Base-by-base conservation (phyloP, 2,888 invertebrate species). In the Phalera bucephala region DNA sequence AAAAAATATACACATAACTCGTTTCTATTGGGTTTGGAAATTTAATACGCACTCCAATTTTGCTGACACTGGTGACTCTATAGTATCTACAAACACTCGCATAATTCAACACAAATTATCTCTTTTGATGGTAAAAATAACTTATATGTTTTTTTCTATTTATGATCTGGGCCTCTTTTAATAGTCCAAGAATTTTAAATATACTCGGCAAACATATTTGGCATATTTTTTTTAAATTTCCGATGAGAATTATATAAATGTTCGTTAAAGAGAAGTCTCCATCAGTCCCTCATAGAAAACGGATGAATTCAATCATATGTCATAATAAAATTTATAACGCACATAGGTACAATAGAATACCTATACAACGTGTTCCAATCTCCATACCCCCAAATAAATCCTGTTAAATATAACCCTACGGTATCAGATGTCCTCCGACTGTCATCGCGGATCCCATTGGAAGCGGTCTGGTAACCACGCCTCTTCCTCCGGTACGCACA, bases 391-490 rank as follows among this genome's bases (percentile, higher is more conserved):
- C 12, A 25, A 11, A 25, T 25, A 12, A 25, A 19, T 10, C 5
- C 5, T 20, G 30, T 31, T 61, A 70, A 70, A 69, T 64, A 72
- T 55, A 55, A 50, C 25, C 25, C 25, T 5, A 3, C 38, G 51
- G 68, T 74, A 67, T 86, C 68, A 63, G 58, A 71, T 83, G 68
- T 76, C 74, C 70, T 52, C 44, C 46, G 52, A 65, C 62, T 64
- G 61, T 9, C 47, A 56, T 59, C 53, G 58, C 60, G 54, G 54
- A 59, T 79, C 73, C 67, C 72, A 79, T 83, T 81, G 76, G 78
- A 70, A 78, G 75, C 65, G 60, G 77, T 77, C 70, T 66, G 71
- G 67, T 64, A 61, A 72, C 83, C 86, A 81, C 88, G 84, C 88
- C 88, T 79, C 82, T 87, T 89, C 88, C 84, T 76, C 64, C 47